Base-by-base conservation (phyloP, 2,888 invertebrate species). In the Mystacides longicornis region DNA sequence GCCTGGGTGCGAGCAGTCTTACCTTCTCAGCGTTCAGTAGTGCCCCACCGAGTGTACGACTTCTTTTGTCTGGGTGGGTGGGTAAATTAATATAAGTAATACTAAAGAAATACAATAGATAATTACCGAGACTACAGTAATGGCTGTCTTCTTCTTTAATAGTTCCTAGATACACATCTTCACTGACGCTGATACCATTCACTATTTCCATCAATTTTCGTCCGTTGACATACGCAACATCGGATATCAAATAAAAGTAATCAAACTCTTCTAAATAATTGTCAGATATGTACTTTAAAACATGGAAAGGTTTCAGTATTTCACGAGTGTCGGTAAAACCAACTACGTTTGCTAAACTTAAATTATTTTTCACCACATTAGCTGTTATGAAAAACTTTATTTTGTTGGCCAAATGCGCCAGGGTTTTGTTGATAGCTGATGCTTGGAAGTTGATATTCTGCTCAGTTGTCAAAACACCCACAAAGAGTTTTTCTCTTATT, bases 191-290 rank as follows among this genome's bases (percentile, higher is more conserved):
- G 60, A 94, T 82, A 65, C 81, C 81, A 46, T 82, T 81, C 4
- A 89, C 85, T 53, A 93, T 73, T 57, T 86, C 79, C 22, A 81
- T 75, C 49, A 97, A 72, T 52, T 81, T 82, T 47, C 88, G 81
- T 0, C 87, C 88, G 69, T 95, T 89, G 51, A 97, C 80, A 68
- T 89, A 97, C 1, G 87, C 86, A 5, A 81, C 80, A 71, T 97
- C 97, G 45, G 89, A 86, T 48, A 89, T 82, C 50, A 98, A 75
- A 68, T 92, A 88, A 74, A 94, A 96, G 75, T 90, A 97, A 71
- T 97, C 94, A 71, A 88, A 97, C 64, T 89, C 89, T 64, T 94
- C 87, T 31, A 89, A 73, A 72, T 88, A 93, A 69, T 92, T 92
- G 64, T 94, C 93, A 0, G 86, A 85, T 11, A 96, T 83, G 68